These are phyloP conservation scores for Papio anubis DNA, from an alignment of 2,113 vertebrate genomes.

Conservation along the genomic window DNA sequence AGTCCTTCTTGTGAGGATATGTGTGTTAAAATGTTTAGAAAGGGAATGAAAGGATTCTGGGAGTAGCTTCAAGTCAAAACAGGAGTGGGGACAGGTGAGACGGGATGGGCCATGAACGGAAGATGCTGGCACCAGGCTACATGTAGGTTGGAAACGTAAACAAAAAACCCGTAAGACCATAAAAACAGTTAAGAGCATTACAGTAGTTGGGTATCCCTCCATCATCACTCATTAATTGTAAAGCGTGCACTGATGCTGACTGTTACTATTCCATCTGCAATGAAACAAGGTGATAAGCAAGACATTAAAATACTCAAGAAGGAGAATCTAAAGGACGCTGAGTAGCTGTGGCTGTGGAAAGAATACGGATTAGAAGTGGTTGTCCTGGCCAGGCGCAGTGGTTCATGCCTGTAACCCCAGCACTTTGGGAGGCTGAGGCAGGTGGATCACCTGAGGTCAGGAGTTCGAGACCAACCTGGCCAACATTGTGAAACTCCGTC, in stretches of 20 bases:
- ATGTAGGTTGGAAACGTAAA: background rate
- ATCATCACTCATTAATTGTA: background rate
- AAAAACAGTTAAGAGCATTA: background rate
- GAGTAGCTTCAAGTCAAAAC: background rate
- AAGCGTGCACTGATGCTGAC: background rate
- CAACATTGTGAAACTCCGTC: too few species aligned
- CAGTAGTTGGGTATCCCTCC: background rate
- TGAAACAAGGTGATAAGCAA: background rate
- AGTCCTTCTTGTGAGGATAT: background rate
- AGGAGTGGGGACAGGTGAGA: too few species aligned
- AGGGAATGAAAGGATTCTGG: background rate
- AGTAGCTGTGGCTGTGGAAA: background rate
- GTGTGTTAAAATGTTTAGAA: background rate
- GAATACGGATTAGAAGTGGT: background rate
- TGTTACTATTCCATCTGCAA: fast-evolving
- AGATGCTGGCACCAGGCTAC: too few species aligned
- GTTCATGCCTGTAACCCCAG: too few species aligned
- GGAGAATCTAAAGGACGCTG: background rate
- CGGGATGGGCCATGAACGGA: background rate
- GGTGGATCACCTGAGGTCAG: too few species aligned
- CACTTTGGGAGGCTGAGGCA: too few species aligned
- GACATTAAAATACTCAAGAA: background rate
- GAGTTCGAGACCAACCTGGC: too few species aligned
- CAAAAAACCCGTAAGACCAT: background rate
- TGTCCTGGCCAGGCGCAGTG: too few species aligned